Evolutionary conservation across 2,113 vertebrate species (phyloP).

Genomic region (Charadrius vociferus): DNA sequence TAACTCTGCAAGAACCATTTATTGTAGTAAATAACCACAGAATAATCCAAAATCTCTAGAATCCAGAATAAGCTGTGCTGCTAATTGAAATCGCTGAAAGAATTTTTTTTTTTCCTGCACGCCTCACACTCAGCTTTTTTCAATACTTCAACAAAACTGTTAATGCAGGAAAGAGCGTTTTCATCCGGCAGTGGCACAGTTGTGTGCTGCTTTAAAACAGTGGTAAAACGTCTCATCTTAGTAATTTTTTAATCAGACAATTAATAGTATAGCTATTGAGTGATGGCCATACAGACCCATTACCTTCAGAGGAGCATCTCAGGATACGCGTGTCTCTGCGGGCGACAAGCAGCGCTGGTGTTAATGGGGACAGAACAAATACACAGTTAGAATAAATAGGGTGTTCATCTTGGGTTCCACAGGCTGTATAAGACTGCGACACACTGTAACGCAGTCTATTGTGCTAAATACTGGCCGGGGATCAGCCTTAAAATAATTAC

Average conservation of each 20-base stretch:
- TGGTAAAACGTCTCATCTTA: background rate
- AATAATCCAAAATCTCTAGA: background rate
- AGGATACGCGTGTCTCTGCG: rapidly evolving
- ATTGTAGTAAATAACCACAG: background rate
- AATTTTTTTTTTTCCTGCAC: background rate
- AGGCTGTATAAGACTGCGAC: background rate
- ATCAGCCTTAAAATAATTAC: background rate
- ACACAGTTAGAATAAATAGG: background rate
- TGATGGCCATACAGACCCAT: background rate
- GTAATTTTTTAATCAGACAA: background rate
- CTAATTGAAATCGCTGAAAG: background rate
- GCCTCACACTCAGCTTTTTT: background rate
- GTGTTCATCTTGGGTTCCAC: background rate
- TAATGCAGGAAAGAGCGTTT: background rate
- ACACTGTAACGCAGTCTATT: background rate
- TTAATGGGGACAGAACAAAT: background rate
- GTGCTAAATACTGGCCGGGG: background rate
- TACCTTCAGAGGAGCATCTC: background rate
- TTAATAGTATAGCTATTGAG: background rate
- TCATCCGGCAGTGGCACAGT: background rate
- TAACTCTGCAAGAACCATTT: background rate
- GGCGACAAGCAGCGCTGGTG: background rate
- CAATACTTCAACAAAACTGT: background rate
- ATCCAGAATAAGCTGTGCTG: background rate
- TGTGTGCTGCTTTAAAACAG: background rate